Conservation (phyloP, 2,888 invertebrate genomes). For the Diloba caeruleocephala region DNA sequence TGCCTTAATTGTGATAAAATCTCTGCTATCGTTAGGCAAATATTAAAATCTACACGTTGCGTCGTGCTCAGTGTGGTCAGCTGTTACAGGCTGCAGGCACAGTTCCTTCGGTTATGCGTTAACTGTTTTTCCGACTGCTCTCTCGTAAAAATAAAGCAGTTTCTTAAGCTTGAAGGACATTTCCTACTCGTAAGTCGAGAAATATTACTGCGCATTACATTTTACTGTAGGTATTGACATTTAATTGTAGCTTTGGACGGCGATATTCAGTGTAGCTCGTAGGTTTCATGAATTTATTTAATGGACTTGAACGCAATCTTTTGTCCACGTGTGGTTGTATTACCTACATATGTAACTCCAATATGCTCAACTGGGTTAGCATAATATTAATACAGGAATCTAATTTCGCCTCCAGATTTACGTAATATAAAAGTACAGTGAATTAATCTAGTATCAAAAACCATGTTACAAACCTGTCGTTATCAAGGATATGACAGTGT, state of each 20-base stretch:
- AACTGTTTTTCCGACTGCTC: not conserved
- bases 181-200: not conserved
- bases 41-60: no score
- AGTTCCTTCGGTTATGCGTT: not conserved
- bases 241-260: not conserved
- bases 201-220: not conserved
- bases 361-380: constrained; percentile 4
- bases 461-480: constrained; percentile 71
- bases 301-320: no score
- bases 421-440: constrained; percentile 1
- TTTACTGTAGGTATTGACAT: no score
- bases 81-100: no score
- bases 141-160: not conserved
- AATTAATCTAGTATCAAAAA: constrained; percentile 13
- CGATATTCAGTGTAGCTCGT: no score
- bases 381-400: constrained; percentile 9
- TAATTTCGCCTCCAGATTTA: constrained; percentile 4
- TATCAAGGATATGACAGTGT: constrained; percentile 69
- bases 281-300: no score
- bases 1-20: no score
- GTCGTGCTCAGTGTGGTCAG: no score
- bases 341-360: no score
- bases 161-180: not conserved
- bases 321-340: no score
- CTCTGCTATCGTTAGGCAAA: no score